Conservation (phyloP, 2,797 vertebrate genomes). For the Adelosebastes latens region DNA sequence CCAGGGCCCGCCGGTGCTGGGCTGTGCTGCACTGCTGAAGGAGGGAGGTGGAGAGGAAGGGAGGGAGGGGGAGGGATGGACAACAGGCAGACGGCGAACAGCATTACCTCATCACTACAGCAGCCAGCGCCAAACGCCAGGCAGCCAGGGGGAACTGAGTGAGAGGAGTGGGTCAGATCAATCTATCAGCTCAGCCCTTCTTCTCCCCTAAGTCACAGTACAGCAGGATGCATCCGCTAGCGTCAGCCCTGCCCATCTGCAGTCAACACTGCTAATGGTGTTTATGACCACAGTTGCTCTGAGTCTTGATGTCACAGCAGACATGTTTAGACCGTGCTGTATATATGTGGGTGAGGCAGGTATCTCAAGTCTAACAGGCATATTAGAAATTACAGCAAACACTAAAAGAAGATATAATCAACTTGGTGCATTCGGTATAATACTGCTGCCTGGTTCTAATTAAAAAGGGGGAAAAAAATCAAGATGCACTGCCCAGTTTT, state of each 20-base stretch:
- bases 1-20: constrained; percentile 45
- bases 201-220: constrained; percentile 39
- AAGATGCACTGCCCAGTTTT: not conserved
- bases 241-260: constrained; percentile 35
- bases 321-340: not conserved
- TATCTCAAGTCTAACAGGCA: not conserved
- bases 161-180: constrained; percentile 73
- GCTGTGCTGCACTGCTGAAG: constrained; percentile 77
- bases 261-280: constrained; percentile 32
- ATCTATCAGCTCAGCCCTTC: constrained; percentile 58
- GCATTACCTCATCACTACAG: constrained; percentile 83
- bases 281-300: constrained; percentile 14
- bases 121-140: constrained; percentile 67
- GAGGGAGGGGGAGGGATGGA: constrained; percentile 50
- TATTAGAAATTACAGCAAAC: not conserved
- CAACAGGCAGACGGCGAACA: constrained; percentile 72
- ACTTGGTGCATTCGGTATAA: not conserved
- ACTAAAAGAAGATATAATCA: not conserved
- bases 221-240: constrained; percentile 52
- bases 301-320: constrained; percentile 13
- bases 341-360: not conserved
- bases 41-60: constrained; percentile 43
- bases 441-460: not conserved
- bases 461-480: not conserved
- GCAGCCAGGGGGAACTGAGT: constrained; percentile 56